Conservation (phyloP, 2,797 vertebrate species). For the Pangasius mekongensis region DNA sequence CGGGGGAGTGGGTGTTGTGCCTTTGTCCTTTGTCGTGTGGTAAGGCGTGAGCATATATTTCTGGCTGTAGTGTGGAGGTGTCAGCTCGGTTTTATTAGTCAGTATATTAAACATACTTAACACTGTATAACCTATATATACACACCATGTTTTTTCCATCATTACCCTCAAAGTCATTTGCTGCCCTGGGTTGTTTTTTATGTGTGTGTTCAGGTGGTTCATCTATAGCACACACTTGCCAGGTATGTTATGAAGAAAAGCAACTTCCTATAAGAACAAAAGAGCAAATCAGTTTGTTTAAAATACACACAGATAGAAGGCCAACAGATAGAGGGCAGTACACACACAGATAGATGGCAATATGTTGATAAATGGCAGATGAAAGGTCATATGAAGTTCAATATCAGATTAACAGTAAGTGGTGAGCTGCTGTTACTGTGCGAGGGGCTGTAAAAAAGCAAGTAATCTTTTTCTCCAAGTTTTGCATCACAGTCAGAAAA, state of each 20-base stretch:
- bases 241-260: background rate
- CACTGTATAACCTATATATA: conserved; percentile 22
- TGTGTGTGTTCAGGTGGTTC: conserved; percentile 16
- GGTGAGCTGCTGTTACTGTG: background rate
- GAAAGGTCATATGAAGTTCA: conserved; percentile 35
- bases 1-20: conserved; percentile 64
- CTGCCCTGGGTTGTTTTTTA: background rate
- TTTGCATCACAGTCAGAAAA: background rate
- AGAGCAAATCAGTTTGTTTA: background rate
- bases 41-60: conserved; percentile 40
- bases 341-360: background rate
- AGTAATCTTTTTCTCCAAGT: background rate
- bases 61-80: conserved; percentile 38
- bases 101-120: conserved; percentile 44
- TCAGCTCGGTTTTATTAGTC: conserved; percentile 40
- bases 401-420: conserved; percentile 15
- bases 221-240: background rate
- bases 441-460: background rate
- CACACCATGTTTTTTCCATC: conserved; percentile 33
- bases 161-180: conserved; percentile 30
- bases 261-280: background rate
- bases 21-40: conserved; percentile 68
- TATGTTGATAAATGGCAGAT: conserved; percentile 22
- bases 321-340: conserved; percentile 12
- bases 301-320: conserved; percentile 12